phyloP scores from a whole-genome alignment of 37 sponge, comb jelly and placozoan genomes.

The Halichondria panicea region DNA sequence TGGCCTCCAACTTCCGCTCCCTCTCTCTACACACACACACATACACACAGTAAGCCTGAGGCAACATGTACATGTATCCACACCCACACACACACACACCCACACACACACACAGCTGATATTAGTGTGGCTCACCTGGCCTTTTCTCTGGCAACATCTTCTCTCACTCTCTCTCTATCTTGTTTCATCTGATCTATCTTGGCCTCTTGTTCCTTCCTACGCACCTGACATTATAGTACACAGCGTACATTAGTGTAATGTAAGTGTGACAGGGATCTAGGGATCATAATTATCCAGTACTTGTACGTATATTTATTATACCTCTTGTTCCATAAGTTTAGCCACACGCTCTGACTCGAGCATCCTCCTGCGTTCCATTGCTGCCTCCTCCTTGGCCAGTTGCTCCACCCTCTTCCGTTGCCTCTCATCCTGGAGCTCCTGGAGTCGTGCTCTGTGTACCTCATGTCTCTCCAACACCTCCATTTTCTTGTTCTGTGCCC shows the following conservation, averaged over 20 bases:
- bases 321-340: conserved; percentile 62
- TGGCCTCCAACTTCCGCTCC: conserved; percentile 66
- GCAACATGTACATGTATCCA: neutral
- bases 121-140: conserved; percentile 35
- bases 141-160: conserved; percentile 75
- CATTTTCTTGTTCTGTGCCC: conserved; percentile 94
- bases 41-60: neutral
- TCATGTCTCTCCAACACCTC: conserved; percentile 76
- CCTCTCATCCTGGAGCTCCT: conserved; percentile 73
- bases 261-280: neutral
- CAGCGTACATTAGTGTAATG: neutral
- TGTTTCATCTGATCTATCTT: conserved; percentile 52
- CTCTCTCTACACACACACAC: conserved; percentile 51
- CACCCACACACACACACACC: neutral
- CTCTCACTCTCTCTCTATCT: conserved; percentile 68
- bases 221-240: conserved; percentile 1
- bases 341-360: conserved; percentile 76
- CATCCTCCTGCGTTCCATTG: conserved; percentile 69
- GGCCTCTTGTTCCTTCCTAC: conserved; percentile 46
- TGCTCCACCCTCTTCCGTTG: conserved; percentile 80
- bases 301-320: too few relatives aligned
- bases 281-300: conserved; percentile 45
- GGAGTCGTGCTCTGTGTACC: conserved; percentile 62
- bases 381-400: conserved; percentile 92
- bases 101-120: conserved; percentile 7